A percentile compares a stretch with the other conserved stretches of the same genome.
These are phyloP conservation scores for Eupelmus urozonus DNA, from an alignment of 2,888 invertebrate genomes.

Conservation along the genomic window DNA sequence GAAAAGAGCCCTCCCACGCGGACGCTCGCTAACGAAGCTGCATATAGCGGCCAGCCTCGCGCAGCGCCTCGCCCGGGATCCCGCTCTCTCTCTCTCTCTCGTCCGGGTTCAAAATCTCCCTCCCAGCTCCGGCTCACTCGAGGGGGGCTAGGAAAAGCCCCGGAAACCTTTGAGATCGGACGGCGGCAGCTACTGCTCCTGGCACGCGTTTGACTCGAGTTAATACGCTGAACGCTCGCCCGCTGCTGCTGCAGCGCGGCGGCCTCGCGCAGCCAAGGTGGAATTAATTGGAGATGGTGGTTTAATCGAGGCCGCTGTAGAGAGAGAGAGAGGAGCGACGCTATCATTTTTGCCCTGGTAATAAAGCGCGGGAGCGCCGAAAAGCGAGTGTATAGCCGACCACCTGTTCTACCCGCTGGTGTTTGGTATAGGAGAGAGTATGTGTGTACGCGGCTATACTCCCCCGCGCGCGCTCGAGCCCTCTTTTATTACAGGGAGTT, in stretches of 20 bases:
- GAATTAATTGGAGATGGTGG: constrained; percentile 56
- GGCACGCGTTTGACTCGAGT: constrained; percentile 46
- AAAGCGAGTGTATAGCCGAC: constrained; percentile 17
- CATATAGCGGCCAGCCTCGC: no score
- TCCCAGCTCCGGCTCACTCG: no score
- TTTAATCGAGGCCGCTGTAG: constrained; percentile 30
- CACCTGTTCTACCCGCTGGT: constrained; percentile 32
- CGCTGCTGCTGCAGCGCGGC: constrained; percentile 8
- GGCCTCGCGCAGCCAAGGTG: constrained; percentile 18
- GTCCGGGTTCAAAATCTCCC: constrained; percentile 36
- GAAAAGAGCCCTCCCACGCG: no score
- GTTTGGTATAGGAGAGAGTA: background rate
- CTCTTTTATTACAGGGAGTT: no score
- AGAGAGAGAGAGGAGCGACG: background rate
- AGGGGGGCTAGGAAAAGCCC: constrained; percentile 46
- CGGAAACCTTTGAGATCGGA: constrained; percentile 61
- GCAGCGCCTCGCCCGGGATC: no score
- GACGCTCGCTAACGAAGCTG: no score
- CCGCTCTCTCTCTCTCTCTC: background rate
- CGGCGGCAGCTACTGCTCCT: background rate
- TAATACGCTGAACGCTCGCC: constrained; percentile 57
- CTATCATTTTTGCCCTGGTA: constrained; percentile 49
- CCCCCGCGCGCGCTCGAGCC: background rate
- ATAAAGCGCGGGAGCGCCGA: constrained; percentile 6
- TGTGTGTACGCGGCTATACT: background rate